Conservation (phyloP, 1,140 invertebrate genomes). For the Bombus terrestris region DNA sequence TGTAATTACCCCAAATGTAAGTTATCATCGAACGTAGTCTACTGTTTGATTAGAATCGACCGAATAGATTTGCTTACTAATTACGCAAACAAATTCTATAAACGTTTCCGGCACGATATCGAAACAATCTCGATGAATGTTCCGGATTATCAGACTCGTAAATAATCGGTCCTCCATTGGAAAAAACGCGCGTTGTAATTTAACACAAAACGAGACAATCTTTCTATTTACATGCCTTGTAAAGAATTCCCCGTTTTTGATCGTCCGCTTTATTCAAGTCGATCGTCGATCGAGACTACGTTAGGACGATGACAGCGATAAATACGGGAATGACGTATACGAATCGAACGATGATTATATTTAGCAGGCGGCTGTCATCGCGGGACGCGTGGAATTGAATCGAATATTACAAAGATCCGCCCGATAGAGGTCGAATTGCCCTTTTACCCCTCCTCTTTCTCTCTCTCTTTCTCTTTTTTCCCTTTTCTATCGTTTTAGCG, state of each 20-base stretch:
- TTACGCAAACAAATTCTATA: not conserved
- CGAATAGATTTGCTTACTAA: not conserved
- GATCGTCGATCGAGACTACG: slow-evolving; percentile 20
- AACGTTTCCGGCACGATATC: not conserved
- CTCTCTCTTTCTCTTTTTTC: not conserved
- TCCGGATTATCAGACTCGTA: not conserved
- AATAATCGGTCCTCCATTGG: not conserved
- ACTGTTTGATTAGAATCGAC: not conserved
- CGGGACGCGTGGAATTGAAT: slow-evolving; percentile 19
- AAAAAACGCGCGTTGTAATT: not conserved
- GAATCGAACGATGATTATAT: slow-evolving; percentile 46
- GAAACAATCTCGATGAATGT: not conserved
- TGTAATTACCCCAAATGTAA: no score
- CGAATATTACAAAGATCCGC: slow-evolving; percentile 10
- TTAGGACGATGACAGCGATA: slow-evolving; percentile 32
- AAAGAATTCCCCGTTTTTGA: not conserved
- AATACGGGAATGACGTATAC: slow-evolving; percentile 35
- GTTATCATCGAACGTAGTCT: no score
- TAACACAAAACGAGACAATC: not conserved
- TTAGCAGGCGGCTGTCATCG: slow-evolving; percentile 23
- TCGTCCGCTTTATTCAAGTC: not conserved
- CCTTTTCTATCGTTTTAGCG: not conserved
- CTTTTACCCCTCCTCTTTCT: no score
- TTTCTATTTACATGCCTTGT: not conserved
- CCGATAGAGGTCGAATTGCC: not conserved